These are phyloP conservation scores for Eristalis intricaria DNA, from an alignment of 2,888 invertebrate genomes.

Conservation along the genomic window DNA sequence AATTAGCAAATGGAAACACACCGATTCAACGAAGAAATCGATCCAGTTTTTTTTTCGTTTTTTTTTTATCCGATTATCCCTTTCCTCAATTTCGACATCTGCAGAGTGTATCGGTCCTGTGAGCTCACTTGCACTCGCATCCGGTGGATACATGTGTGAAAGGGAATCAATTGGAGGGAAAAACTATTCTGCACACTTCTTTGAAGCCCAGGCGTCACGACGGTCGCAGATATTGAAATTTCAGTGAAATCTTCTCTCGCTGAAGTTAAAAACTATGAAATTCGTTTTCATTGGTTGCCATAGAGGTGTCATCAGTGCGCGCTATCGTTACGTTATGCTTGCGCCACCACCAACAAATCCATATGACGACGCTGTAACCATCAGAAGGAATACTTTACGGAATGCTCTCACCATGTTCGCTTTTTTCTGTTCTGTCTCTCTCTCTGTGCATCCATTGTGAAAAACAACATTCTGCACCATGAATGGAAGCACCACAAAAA, in stretches of 20 bases:
- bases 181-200: neutral
- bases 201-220: neutral
- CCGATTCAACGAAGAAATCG: neutral
- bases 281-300: slow-evolving; percentile 11
- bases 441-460: neutral
- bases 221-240: slow-evolving; percentile 19
- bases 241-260: slow-evolving; percentile 1
- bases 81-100: neutral
- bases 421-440: neutral
- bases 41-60: neutral
- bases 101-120: neutral
- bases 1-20: slow-evolving; percentile 36
- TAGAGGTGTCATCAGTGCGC: neutral
- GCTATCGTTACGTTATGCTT: neutral
- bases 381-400: neutral
- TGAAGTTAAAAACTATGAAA: slow-evolving; percentile 17
- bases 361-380: slow-evolving; percentile 6
- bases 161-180: neutral
- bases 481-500: slow-evolving; percentile 2
- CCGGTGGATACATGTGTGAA: neutral
- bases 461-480: neutral
- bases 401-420: neutral
- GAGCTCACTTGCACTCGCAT: neutral
- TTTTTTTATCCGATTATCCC: neutral
- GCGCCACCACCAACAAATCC: slow-evolving; percentile 1